Conservation (phyloP, 1,140 invertebrate genomes). For the Drosophila kikkawai region DNA sequence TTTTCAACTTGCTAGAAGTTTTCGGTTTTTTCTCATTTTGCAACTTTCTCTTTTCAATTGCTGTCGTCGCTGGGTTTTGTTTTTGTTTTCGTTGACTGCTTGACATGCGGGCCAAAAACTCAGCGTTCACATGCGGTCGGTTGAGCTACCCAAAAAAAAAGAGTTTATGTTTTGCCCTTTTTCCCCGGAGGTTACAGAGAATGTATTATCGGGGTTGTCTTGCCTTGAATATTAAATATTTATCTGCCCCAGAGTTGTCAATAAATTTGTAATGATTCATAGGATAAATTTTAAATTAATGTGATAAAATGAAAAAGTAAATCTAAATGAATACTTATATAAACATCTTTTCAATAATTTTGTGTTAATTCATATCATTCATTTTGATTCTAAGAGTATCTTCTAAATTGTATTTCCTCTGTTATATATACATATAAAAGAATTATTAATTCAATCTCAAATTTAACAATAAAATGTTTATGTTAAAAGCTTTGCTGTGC, state of each 20-base stretch:
- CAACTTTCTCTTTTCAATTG: conserved; percentile 83
- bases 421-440: neutral
- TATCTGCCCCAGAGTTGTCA: neutral
- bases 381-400: neutral
- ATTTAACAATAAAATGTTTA: conserved; percentile 1
- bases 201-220: conserved; percentile 3
- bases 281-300: neutral
- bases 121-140: conserved; percentile 18
- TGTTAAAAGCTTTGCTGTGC: neutral
- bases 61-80: conserved; percentile 50
- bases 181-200: neutral
- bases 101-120: conserved; percentile 51
- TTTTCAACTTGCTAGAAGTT: conserved; percentile 77
- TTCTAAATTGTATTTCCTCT: neutral
- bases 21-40: conserved; percentile 50
- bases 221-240: conserved; percentile 13
- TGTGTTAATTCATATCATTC: neutral
- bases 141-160: conserved; percentile 15
- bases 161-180: conserved; percentile 6
- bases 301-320: too few relatives aligned
- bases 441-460: neutral
- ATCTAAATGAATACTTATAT: neutral
- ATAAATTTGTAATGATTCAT: neutral
- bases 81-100: conserved; percentile 35
- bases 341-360: neutral